Conservation (phyloP, 2,797 vertebrate species). For the Pipistrellus pygmaeus region DNA sequence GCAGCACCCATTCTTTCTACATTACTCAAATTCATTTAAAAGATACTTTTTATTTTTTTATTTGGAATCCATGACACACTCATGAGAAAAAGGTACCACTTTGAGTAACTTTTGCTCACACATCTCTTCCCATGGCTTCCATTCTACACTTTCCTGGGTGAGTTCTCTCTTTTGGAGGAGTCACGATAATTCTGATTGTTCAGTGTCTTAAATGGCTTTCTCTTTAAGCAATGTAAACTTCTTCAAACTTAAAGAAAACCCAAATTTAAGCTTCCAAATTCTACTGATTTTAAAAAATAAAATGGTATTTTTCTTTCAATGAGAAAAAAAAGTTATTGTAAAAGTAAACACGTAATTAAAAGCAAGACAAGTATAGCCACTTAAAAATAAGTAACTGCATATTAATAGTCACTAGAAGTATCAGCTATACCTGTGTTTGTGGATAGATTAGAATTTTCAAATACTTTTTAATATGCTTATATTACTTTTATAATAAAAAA, state of each 20-base stretch:
- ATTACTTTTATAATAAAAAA: slow-evolving; percentile 21
- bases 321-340: neutral
- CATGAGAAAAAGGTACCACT: neutral
- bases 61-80: slow-evolving; percentile 33
- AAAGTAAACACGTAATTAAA: slow-evolving; percentile 27
- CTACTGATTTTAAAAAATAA: neutral
- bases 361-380: neutral
- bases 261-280: slow-evolving; percentile 21
- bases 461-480: neutral
- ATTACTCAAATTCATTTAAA: neutral
- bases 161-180: neutral
- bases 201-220: neutral
- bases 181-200: neutral
- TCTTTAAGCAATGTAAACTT: slow-evolving; percentile 3
- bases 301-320: neutral
- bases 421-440: neutral
- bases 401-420: slow-evolving; percentile 16
- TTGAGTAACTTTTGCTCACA: neutral
- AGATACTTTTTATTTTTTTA: neutral
- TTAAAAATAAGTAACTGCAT: neutral
- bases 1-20: neutral
- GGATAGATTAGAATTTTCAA: slow-evolving; percentile 35
- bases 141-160: neutral
- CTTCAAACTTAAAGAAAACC: neutral
- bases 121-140: neutral